Evolutionary conservation across 2,113 vertebrate genomes (phyloP), one percentile per base, ranked within the genome.

Genomic region (Oceanites oceanicus): DNA sequence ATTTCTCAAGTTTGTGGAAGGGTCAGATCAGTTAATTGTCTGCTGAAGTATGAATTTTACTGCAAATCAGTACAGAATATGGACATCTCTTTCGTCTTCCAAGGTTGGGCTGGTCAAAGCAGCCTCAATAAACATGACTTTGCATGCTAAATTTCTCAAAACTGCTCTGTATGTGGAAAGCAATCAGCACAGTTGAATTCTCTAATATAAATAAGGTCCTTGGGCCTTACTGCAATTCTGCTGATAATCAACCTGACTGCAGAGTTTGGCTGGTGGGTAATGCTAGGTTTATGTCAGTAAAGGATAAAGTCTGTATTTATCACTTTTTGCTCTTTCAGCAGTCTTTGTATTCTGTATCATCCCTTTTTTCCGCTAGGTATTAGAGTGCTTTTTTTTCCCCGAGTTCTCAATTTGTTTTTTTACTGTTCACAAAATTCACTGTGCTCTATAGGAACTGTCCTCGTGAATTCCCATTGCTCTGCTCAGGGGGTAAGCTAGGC

Each of bases 381-480:
- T 55, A 50, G n/a, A 30, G 21, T 38, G 13, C 11, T 13, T 36
- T 30, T 52, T 90, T 30, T 80, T 18, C 32, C 42, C 32, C 42
- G 61, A 80, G 65, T 92, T 96, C 70, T 90, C 56, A 53, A 3
- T 87, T 95, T 67, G 14, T 42, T 47, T 68, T 90, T 86, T 86
- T 58, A 42, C 49, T 58, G 12, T 79, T 82, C 63, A 62, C 49
- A 42, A 52, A 91, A 82, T 86, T 82, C 50, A 45, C 40, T 82
- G n/a, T 0, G 2, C 26, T 79, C 15, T 82, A 1, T 63, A 78
- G 49, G 50, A 91, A 40, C 73, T 94, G 70, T 86, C 90, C 62
- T 73, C 70, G 11, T 66, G 70, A 94, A 92, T 96, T 96, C 92
- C 94, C 92, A 62, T 82, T 70, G 71, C 87, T 90, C 74, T 88